Evolutionary conservation across 2,888 invertebrate species (phyloP).

Genomic region (Fragum whitleyi): DNA sequence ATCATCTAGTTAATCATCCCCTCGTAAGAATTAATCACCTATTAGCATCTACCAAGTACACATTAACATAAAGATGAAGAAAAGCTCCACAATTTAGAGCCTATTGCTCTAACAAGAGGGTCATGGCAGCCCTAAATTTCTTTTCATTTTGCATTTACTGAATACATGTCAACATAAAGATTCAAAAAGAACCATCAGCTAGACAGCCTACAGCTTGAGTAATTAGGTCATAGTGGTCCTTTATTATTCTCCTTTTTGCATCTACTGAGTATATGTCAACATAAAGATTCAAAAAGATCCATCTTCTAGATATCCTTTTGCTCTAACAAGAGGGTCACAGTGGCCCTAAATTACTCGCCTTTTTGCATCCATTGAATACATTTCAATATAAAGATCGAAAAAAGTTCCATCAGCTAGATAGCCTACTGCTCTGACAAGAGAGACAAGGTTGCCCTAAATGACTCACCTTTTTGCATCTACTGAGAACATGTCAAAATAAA

Average conservation of each 20-base stretch:
- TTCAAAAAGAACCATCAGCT: slow-evolving; percentile 92
- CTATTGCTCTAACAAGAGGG: too few species aligned
- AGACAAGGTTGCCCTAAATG: too few species aligned
- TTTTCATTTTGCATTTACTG: slow-evolving; percentile 68
- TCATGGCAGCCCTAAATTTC: too few species aligned
- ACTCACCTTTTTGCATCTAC: too few species aligned
- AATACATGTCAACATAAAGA: slow-evolving; percentile 87
- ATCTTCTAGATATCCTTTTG: too few species aligned
- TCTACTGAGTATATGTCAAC: slow-evolving; percentile 76
- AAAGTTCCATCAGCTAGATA: slow-evolving; percentile 94
- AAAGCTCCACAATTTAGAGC: too few species aligned
- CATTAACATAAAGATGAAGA: slow-evolving; percentile 89
- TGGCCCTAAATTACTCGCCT: slow-evolving; percentile 68
- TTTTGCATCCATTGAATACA: slow-evolving; percentile 64
- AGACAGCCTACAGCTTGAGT: slow-evolving; percentile 92
- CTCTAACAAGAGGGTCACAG: too few species aligned
- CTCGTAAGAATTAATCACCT: too few species aligned
- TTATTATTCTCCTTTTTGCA: too few species aligned
- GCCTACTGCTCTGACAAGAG: slow-evolving; percentile 90
- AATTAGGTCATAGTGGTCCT: too few species aligned
- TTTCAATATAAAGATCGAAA: slow-evolving; percentile 89
- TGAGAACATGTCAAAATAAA: too few species aligned
- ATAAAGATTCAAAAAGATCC: slow-evolving; percentile 91
- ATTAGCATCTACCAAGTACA: slow-evolving; percentile 63
- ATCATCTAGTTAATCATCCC: too few species aligned